These are phyloP conservation scores for Heteromurus nitidus DNA, from an alignment of 2,888 invertebrate species.

Conservation along the genomic window DNA sequence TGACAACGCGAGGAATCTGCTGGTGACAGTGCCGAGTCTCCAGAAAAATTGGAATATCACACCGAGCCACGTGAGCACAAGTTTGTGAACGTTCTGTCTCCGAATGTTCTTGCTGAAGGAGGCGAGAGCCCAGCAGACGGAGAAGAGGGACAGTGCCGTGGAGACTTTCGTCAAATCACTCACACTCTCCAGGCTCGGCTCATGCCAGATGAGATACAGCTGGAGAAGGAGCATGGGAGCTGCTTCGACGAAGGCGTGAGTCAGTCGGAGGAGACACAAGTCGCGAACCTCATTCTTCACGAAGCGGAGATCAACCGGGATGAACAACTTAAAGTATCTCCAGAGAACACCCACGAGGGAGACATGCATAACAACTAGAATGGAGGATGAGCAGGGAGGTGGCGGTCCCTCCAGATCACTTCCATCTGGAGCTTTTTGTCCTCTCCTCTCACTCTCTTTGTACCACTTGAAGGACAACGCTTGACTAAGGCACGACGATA, in stretches of 20 bases:
- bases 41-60: constrained; percentile 83
- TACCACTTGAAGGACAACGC: constrained; percentile 75
- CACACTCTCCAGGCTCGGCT: constrained; percentile 78
- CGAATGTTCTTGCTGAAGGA: constrained; percentile 92
- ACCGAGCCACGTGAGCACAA: constrained; percentile 89
- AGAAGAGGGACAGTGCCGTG: constrained; percentile 87
- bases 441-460: constrained; percentile 71
- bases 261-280: constrained; percentile 84
- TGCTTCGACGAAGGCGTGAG: constrained; percentile 92
- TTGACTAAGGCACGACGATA: constrained; percentile 74
- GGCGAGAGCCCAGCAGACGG: constrained; percentile 92
- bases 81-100: constrained; percentile 86
- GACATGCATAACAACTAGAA: constrained; percentile 79
- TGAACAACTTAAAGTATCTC: constrained; percentile 88
- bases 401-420: constrained; percentile 77
- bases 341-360: constrained; percentile 77
- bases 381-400: constrained; percentile 82
- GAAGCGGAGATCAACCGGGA: constrained; percentile 87
- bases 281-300: constrained; percentile 87
- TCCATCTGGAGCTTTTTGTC: constrained; percentile 68
- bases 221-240: constrained; percentile 91
- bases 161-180: constrained; percentile 86
- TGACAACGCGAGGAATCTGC: constrained; percentile 87
- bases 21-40: constrained; percentile 89
- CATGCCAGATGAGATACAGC: constrained; percentile 82